Percentiles rank a stretch among this genome's conserved stretches.
Conservation (phyloP, 2,888 invertebrate species). For the Lithophane ornitopus region DNA sequence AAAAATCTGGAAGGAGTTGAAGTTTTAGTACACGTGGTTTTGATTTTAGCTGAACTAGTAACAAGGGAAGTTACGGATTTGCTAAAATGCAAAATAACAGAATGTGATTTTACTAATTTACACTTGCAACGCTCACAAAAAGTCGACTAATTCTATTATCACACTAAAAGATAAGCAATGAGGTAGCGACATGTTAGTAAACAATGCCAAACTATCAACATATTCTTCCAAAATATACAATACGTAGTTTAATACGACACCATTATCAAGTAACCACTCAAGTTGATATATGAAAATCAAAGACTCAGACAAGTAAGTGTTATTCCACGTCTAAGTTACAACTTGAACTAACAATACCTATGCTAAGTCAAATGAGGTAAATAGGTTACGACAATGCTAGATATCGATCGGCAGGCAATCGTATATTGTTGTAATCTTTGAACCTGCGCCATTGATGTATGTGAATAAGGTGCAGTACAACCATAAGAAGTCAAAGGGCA, state of each 20-base stretch:
- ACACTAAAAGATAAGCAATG: conserved; percentile 27
- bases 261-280: conserved; percentile 13
- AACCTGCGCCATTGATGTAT: conserved; percentile 37
- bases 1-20: conserved; percentile 1
- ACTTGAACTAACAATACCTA: conserved; percentile 43
- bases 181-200: conserved; percentile 12
- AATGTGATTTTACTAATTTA: not conserved
- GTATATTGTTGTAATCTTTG: conserved; percentile 57
- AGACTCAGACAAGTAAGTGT: conserved; percentile 24
- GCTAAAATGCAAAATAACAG: too few species aligned
- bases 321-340: conserved; percentile 36
- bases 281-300: conserved; percentile 25
- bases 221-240: conserved; percentile 1
- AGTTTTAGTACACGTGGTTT: not conserved
- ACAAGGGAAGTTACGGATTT: not conserved
- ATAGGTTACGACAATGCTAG: conserved; percentile 51
- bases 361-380: conserved; percentile 49
- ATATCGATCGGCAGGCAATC: conserved; percentile 50
- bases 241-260: conserved; percentile 1
- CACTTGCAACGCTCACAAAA: not conserved
- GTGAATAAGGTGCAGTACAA: conserved; percentile 15
- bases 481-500: conserved; percentile 23
- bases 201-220: conserved; percentile 4
- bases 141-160: conserved; percentile 12
- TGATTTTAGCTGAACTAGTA: not conserved